Evolutionary conservation across 2,113 vertebrate genomes (phyloP).

Genomic region (Urocynchramus pylzowi): DNA sequence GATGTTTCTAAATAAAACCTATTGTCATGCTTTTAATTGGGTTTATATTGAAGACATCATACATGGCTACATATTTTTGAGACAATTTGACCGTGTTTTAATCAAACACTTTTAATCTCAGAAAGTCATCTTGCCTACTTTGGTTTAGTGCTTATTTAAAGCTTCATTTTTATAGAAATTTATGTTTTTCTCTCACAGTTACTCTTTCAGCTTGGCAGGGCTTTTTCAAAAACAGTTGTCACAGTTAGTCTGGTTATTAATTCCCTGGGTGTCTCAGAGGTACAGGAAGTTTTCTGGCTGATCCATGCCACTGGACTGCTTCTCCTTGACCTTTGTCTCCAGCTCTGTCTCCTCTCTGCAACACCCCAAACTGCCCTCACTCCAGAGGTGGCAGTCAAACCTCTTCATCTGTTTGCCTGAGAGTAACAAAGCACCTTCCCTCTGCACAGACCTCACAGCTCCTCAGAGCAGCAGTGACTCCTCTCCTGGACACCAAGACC

Average conservation of each 20-base stretch:
- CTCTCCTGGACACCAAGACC: background rate
- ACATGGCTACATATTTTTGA: background rate
- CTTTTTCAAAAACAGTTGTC: background rate
- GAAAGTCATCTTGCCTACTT: background rate
- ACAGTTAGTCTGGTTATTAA: background rate
- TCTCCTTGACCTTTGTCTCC: background rate
- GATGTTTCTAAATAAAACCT: constrained; percentile 47
- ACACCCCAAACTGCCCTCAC: background rate
- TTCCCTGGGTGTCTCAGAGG: background rate
- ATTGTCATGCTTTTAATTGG: constrained; percentile 40
- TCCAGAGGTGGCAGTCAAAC: background rate
- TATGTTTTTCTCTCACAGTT: background rate
- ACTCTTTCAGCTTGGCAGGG: background rate
- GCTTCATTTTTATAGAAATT: background rate
- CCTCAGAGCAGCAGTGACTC: background rate
- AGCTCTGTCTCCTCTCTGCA: background rate
- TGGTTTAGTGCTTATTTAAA: background rate
- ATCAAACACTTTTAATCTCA: background rate
- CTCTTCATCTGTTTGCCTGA: background rate
- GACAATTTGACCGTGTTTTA: background rate
- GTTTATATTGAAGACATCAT: background rate
- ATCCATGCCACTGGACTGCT: background rate
- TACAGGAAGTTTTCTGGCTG: background rate
- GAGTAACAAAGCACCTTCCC: background rate
- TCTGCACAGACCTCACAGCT: background rate